Evolutionary conservation across 2,888 invertebrate genomes (phyloP).

Genomic region (Monopis laevigella): DNA sequence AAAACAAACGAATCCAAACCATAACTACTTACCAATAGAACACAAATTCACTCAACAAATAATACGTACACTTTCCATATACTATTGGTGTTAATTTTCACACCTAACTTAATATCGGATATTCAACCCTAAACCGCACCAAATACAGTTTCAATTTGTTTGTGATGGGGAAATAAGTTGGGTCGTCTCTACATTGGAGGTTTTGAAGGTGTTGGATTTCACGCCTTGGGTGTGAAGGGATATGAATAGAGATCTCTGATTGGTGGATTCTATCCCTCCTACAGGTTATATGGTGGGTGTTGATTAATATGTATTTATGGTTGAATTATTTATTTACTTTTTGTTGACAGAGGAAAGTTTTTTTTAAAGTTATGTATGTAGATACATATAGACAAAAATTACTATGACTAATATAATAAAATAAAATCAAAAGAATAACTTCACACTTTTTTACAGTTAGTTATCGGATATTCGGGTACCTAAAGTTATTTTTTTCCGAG

Average conservation of each 20-base stretch:
- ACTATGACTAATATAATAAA: too few species aligned
- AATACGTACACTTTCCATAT: background rate
- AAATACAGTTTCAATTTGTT: slow-evolving; percentile 18
- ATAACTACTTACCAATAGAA: background rate
- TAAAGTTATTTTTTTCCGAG: too few species aligned
- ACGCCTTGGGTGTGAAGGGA: slow-evolving; percentile 63
- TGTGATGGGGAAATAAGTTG: slow-evolving; percentile 10
- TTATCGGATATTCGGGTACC: too few species aligned
- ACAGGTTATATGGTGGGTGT: slow-evolving; percentile 29
- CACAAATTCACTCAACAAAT: background rate
- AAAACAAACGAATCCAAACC: background rate
- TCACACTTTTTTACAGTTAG: too few species aligned
- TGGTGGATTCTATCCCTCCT: slow-evolving; percentile 31
- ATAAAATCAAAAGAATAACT: too few species aligned
- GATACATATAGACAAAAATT: too few species aligned
- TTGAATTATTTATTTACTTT: background rate
- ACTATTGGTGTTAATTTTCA: slow-evolving; percentile 55
- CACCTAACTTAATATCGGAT: slow-evolving; percentile 33
- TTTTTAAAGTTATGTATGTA: too few species aligned
- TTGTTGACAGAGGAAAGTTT: background rate
- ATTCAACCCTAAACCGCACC: slow-evolving; percentile 16
- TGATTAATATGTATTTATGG: slow-evolving; percentile 32
- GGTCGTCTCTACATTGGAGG: slow-evolving; percentile 25
- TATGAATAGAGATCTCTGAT: slow-evolving; percentile 35
- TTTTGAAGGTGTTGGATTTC: slow-evolving; percentile 55